Evolutionary conservation across 2,113 vertebrate genomes (phyloP), one percentile per base, ranked within the genome.

Genomic region (Mustela lutreola): DNA sequence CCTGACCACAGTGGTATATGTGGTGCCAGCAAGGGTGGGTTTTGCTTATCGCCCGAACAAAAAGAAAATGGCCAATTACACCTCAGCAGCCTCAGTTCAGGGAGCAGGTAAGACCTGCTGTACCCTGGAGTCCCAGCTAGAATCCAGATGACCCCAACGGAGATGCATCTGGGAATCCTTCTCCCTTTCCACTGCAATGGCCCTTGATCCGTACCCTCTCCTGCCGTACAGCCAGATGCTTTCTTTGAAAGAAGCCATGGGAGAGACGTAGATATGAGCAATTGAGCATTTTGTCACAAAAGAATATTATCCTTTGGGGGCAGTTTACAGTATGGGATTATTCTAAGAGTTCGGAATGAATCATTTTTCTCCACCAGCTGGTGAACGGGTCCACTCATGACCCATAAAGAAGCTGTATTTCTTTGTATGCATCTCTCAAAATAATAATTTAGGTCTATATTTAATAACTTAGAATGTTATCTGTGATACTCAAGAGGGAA

Each of bases 381-480:
- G 45, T 60, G 60, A 89, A 89, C 73, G 11, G 4, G 8, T 71
- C 26, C 21, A 90, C 19, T 63, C 22, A 36, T 53, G 42, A 94
- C 28, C 42, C 86, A 48, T 6, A 84, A 89, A 76, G 65, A 85
- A 94, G 39, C 12, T 15, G 28, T 63, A 65, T 53, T 89, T 93
- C 39, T 93, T 95, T 53, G 5, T 33, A 48, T 58, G 58, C 7
- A 22, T 73, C 45, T 80, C 76, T 79, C 93, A 63, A 93, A 86
- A 89, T 45, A 45, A 76, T 71, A 48, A 75, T 45, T 83, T 90
- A 42, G 67, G 28, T 39, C 67, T 88, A 24, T 82, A 22, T 24
- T 93, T 78, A 83, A 36, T 82, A 91, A 73, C 16, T 83, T 67
- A 65, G 65, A 84, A 90, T 92, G n/a, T 56, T 83, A 26, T 26